phyloP scores from a whole-genome alignment of 2,797 vertebrate species.

The Pangasius mekongensis region DNA sequence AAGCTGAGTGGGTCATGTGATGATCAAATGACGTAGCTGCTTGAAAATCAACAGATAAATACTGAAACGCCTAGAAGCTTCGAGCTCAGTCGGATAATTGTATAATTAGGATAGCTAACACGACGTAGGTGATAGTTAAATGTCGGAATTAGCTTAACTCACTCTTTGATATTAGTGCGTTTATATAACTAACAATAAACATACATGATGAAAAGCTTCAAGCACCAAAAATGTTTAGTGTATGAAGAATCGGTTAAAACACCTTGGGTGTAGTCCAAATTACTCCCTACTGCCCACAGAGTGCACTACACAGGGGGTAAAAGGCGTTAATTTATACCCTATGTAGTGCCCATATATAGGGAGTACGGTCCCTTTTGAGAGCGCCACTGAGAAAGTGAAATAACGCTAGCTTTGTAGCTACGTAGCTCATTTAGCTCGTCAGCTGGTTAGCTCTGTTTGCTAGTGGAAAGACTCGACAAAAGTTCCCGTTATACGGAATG shows the following conservation, averaged over 20 bases:
- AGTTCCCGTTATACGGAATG: not conserved
- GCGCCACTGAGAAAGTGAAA: not conserved
- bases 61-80: slow-evolving; percentile 39
- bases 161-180: not conserved
- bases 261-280: not conserved
- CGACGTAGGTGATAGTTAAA: not conserved
- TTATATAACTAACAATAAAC: not conserved
- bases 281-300: not conserved
- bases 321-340: not conserved
- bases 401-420: slow-evolving; percentile 6
- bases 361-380: not conserved
- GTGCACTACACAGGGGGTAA: not conserved
- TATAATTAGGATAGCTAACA: not conserved
- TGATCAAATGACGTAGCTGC: not conserved
- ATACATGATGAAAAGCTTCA: not conserved
- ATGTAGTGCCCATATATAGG: not conserved
- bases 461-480: slow-evolving; percentile 33
- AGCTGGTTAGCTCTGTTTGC: slow-evolving; percentile 56
- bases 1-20: not conserved
- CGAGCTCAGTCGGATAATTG: not conserved
- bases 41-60: slow-evolving; percentile 38
- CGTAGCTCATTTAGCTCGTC: slow-evolving; percentile 27
- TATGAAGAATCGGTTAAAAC: not conserved
- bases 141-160: not conserved
- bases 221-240: not conserved